Percentiles rank a stretch among this genome's conserved stretches.
These are phyloP conservation scores for Falco novaeseelandiae DNA, from an alignment of 2,797 vertebrate species.

Conservation along the genomic window DNA sequence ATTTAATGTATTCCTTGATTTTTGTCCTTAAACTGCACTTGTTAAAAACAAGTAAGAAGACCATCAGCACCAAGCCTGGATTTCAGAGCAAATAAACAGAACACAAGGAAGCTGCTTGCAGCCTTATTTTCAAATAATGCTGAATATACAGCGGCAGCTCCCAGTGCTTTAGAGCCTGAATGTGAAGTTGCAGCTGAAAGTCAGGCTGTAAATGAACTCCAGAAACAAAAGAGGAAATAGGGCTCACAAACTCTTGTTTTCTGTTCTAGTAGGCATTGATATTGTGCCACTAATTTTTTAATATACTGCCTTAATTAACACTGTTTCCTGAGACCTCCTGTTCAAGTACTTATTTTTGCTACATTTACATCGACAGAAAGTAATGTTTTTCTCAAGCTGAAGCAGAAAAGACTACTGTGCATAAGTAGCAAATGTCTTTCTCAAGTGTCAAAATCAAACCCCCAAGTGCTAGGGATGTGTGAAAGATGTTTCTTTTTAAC, in stretches of 20 bases:
- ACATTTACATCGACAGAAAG: conserved; percentile 46
- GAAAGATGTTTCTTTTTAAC: conserved; percentile 21
- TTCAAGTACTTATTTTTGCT: conserved; percentile 36
- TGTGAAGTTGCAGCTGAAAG: not conserved
- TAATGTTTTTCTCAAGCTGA: conserved; percentile 24
- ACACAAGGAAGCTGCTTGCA: not conserved
- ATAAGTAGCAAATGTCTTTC: conserved; percentile 45
- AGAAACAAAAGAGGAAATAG: not conserved
- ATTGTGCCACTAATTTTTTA: conserved; percentile 37
- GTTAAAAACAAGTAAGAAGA: not conserved
- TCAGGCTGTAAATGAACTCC: conserved; percentile 21
- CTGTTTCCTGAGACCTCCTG: conserved; percentile 25
- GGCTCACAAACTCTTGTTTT: not conserved
- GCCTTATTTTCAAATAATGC: not conserved
- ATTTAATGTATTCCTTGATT: not conserved
- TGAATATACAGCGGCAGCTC: not conserved
- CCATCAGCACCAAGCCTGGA: not conserved
- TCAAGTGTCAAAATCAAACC: conserved; percentile 27
- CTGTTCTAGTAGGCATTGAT: conserved; percentile 16
- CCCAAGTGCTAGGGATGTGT: conserved; percentile 9
- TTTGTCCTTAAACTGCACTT: not conserved
- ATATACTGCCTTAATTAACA: conserved; percentile 54
- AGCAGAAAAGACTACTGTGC: conserved; percentile 38
- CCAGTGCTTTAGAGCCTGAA: not conserved
- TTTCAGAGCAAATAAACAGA: not conserved